Percentiles rank a stretch among this genome's conserved stretches.
phyloP scores from a whole-genome alignment of 2,113 vertebrate species.

The Neodontobutis hainanensis region DNA sequence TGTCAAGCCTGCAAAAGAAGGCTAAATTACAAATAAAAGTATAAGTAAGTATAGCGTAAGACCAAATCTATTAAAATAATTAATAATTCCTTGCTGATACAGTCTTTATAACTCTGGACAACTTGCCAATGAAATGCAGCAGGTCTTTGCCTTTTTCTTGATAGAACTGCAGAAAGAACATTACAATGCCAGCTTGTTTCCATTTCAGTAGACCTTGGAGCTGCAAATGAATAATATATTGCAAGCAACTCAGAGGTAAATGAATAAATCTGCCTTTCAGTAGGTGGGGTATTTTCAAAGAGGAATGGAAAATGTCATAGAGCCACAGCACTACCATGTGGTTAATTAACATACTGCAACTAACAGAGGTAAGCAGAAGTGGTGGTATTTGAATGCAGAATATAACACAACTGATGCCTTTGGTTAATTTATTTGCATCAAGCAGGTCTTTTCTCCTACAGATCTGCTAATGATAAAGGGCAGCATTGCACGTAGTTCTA shows the following conservation, averaged over 20 bases:
- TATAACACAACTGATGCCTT: not conserved
- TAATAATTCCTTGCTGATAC: conserved; percentile 20
- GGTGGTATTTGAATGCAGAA: not conserved
- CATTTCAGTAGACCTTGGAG: conserved; percentile 59
- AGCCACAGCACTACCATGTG: conserved; percentile 68
- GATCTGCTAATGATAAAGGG: not conserved
- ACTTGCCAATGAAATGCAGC: conserved; percentile 46
- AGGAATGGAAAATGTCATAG: conserved; percentile 35
- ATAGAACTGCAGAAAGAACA: conserved; percentile 52
- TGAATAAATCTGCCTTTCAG: conserved; percentile 60
- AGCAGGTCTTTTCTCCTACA: not conserved
- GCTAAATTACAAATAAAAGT: conserved; percentile 31
- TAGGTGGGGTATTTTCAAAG: conserved; percentile 15
- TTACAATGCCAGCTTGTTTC: conserved; percentile 58
- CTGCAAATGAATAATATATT: conserved; percentile 59
- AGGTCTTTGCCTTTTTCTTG: conserved; percentile 53
- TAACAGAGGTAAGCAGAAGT: not conserved
- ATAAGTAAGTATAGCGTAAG: conserved; percentile 18
- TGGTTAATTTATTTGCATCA: not conserved
- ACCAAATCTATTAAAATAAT: conserved; percentile 17
- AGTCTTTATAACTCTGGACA: conserved; percentile 29
- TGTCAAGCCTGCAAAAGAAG: conserved; percentile 22
- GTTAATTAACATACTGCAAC: conserved; percentile 16
- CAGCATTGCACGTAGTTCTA: not conserved
- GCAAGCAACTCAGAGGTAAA: conserved; percentile 58